phyloP scores from a whole-genome alignment of 2,797 vertebrate species.

The Meda fulgida region DNA sequence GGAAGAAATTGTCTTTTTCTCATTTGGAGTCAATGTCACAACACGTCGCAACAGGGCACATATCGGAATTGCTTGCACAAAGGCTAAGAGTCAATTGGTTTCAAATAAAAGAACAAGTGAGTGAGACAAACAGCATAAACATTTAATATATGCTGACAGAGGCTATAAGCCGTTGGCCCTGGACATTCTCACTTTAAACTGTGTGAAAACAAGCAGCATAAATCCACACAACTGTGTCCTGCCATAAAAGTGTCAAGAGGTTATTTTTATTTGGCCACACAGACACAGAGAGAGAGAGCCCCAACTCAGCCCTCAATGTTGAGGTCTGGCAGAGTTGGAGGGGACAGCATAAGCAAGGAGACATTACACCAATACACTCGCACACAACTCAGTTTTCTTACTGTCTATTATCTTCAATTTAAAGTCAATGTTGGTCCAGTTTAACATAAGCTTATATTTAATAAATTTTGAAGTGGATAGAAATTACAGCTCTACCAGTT shows the following conservation, averaged over 20 bases:
- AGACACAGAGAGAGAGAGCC: slow-evolving; percentile 39
- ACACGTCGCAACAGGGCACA: not conserved
- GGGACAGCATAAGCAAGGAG: slow-evolving; percentile 2
- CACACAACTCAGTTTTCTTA: slow-evolving; percentile 11
- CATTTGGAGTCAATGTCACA: not conserved
- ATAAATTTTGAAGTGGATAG: slow-evolving; percentile 24
- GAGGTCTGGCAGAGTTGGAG: slow-evolving; percentile 29
- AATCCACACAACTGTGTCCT: slow-evolving; percentile 62
- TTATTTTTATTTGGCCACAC: slow-evolving; percentile 63
- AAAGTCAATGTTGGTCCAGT: slow-evolving; percentile 10
- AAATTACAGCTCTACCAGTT: slow-evolving; percentile 20
- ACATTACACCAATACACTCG: slow-evolving; percentile 1
- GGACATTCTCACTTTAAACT: slow-evolving; percentile 59
- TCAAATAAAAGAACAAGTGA: slow-evolving; percentile 62
- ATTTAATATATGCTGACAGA: slow-evolving; percentile 64
- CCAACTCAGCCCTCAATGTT: slow-evolving; percentile 28
- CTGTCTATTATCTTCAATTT: slow-evolving; percentile 19
- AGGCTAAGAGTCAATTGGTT: slow-evolving; percentile 53
- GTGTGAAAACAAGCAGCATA: slow-evolving; percentile 58
- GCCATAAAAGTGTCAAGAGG: slow-evolving; percentile 63
- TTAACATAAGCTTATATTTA: slow-evolving; percentile 23
- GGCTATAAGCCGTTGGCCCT: slow-evolving; percentile 55
- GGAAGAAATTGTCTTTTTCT: not conserved
- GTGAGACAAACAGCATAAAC: slow-evolving; percentile 65
- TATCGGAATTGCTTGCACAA: slow-evolving; percentile 17